Evolutionary conservation across 1,140 invertebrate species (phyloP).

Genomic region (Plutomurus gul): DNA sequence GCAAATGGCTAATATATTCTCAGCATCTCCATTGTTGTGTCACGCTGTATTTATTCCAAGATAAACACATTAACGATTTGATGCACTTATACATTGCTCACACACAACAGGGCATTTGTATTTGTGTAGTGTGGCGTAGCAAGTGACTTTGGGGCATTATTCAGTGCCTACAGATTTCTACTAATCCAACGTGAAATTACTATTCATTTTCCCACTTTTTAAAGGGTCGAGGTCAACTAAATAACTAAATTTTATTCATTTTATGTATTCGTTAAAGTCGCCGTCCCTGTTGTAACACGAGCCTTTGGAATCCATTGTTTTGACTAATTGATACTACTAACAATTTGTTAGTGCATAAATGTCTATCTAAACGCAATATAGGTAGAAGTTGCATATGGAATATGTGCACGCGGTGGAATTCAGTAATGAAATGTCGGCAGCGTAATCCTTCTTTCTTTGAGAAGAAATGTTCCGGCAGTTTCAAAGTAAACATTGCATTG

Average conservation of each 20-base stretch:
- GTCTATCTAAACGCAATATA: no score
- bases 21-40: not conserved
- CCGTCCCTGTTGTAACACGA: not conserved
- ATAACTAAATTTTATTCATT: not conserved
- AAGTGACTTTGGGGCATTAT: slow-evolving; percentile 16
- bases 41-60: not conserved
- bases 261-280: no score
- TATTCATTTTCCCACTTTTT: not conserved
- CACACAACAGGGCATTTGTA: not conserved
- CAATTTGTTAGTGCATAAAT: no score
- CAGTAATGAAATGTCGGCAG: slow-evolving; percentile 3
- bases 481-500: not conserved
- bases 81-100: not conserved
- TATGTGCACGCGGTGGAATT: not conserved
- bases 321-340: no score
- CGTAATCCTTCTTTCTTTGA: slow-evolving; percentile 11
- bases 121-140: not conserved
- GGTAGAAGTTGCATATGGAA: not conserved
- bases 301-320: not conserved
- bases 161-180: not conserved
- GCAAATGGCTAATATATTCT: not conserved
- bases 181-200: not conserved
- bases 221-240: not conserved
- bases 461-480: slow-evolving; percentile 12
- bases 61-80: slow-evolving; percentile 13